Base-by-base conservation (phyloP, 2,797 vertebrate genomes). In the Spea hammondii region DNA sequence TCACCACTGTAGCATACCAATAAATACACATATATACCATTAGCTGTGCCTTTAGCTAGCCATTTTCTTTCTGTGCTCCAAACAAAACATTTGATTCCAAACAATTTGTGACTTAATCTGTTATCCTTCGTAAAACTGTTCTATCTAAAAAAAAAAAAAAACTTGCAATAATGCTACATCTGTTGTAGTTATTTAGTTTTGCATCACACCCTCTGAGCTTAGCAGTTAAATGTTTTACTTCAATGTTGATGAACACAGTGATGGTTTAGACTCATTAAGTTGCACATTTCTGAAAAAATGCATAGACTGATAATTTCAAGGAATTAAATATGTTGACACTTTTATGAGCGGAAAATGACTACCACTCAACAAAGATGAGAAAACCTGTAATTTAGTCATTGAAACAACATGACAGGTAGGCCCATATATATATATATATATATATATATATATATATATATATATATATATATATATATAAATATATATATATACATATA, bases 301-400 rank as follows among this genome's bases (percentile, higher is more conserved):
- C 79, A 82, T 55, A 82, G 79, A 74, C 75, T 68, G 75, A 77
- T 82, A 82, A 82, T 82, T 75, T 77, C 79, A 82, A 73, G 65
- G 49, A 82, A 82, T 82, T 77, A 82, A 82, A 82, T 82, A 74
- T 82, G 70, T 82, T 82, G 79, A 82, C 79, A 82, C 65, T 77
- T 81, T 81, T 81, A 77, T 77, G 79, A 81, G 74, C 44, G 14
- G 70, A 55, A 75, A 82, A 73, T 82, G 71, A 82, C 75, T 82
- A 77, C 65, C 57, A 69, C 65, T 77, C 70, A 77, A 72, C 72
- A 13, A 73, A 77, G 79, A 74, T 53, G 76, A 69, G 55, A 65
- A 64, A 82, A 74, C 79, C 79, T 77, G 70, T 82, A 82, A 82
- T 82, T 82, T 82, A 82, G 74, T 82, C 70, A 77, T 82, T 82